Conservation (phyloP, 1,140 invertebrate genomes). For the Coelopa frigida region DNA sequence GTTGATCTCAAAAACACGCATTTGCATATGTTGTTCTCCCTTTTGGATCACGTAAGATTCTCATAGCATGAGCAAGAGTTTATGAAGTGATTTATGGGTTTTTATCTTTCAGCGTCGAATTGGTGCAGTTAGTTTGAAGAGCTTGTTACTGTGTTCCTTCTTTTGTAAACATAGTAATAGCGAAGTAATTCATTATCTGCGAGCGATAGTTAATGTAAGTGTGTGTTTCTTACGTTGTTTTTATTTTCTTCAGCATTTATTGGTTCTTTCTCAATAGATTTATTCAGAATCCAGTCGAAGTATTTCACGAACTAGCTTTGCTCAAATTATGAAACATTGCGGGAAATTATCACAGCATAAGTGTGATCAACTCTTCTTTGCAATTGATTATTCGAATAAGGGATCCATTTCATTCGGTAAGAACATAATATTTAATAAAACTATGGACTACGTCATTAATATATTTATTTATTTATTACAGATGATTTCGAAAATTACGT, state of each 20-base stretch:
- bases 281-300: conserved; percentile 27
- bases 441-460: neutral
- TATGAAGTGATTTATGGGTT: neutral
- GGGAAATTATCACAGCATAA: conserved; percentile 30
- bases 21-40: conserved; percentile 32
- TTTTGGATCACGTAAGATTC: conserved; percentile 33
- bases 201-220: conserved; percentile 29
- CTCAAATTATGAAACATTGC: conserved; percentile 27
- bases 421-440: neutral
- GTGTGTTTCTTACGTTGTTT: neutral
- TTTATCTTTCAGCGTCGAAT: conserved; percentile 18
- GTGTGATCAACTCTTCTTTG: conserved; percentile 26
- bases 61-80: neutral
- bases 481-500: conserved; percentile 11
- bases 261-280: conserved; percentile 16
- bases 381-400: conserved; percentile 25
- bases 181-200: conserved; percentile 32
- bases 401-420: conserved; percentile 35
- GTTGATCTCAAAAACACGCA: conserved; percentile 25
- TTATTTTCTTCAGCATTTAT: neutral
- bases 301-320: conserved; percentile 29
- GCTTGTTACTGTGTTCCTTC: conserved; percentile 33
- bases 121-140: conserved; percentile 33
- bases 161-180: conserved; percentile 35
- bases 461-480: conserved; percentile 1